phyloP scores from a whole-genome alignment of 2,113 vertebrate species.

The Noturus placidus region DNA sequence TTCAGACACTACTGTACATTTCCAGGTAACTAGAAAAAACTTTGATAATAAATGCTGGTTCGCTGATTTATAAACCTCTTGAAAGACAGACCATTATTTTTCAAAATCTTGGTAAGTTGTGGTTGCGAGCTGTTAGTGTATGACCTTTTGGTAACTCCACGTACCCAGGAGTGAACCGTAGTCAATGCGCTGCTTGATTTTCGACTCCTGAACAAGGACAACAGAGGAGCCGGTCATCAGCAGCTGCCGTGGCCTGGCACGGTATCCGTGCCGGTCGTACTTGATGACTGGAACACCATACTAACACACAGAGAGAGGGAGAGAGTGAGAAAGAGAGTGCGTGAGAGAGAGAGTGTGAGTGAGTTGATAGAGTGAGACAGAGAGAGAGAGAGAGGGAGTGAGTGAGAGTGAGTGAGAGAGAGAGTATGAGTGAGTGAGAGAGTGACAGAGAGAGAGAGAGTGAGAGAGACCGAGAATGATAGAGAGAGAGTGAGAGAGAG shows the following conservation, averaged over 20 bases:
- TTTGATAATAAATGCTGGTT: not conserved
- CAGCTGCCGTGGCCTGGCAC: conserved; percentile 85
- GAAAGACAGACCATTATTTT: not conserved
- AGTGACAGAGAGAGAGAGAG: not conserved
- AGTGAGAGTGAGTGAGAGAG: not conserved
- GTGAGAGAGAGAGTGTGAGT: no score
- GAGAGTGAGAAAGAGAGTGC: not conserved
- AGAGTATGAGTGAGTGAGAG: no score
- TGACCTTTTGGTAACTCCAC: conserved; percentile 4
- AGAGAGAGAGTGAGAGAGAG: no score
- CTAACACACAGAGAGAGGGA: conserved; percentile 60
- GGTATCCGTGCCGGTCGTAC: conserved; percentile 92
- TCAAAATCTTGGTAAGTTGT: not conserved
- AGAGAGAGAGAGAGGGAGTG: not conserved
- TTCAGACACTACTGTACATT: not conserved
- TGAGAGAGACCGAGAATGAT: no score
- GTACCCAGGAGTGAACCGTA: conserved; percentile 84
- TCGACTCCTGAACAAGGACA: conserved; percentile 85
- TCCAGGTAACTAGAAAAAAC: not conserved
- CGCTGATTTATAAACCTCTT: not conserved
- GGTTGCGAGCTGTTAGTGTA: not conserved
- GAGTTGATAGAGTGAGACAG: not conserved
- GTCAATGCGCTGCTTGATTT: conserved; percentile 90
- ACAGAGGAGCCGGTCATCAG: conserved; percentile 80
- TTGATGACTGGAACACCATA: conserved; percentile 90